These are phyloP conservation scores for Ictidomys tridecemlineatus DNA, from an alignment of 2,113 vertebrate species.

Conservation along the genomic window DNA sequence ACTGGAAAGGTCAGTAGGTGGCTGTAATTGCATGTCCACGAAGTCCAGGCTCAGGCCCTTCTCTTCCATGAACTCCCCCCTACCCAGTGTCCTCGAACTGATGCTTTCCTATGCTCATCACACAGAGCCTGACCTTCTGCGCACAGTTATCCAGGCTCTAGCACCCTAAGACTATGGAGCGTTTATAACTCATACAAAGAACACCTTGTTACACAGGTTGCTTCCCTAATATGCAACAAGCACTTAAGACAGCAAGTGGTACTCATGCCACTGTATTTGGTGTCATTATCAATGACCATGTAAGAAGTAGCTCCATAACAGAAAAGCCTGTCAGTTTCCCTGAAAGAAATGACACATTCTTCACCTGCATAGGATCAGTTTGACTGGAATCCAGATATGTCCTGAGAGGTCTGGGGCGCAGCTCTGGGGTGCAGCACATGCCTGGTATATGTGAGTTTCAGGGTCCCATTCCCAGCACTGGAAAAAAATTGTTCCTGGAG, in stretches of 20 bases:
- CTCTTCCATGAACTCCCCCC: not conserved
- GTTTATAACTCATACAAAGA: not conserved
- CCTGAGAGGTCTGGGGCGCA: not conserved
- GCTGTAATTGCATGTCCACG: not conserved
- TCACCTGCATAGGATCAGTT: not conserved
- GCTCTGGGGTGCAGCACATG: not conserved
- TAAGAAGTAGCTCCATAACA: not conserved
- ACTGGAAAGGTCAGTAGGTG: not conserved
- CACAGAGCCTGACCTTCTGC: not conserved
- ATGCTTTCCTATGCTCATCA: not conserved
- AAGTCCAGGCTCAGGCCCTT: not conserved
- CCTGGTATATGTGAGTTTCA: not conserved
- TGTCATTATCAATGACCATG: not conserved
- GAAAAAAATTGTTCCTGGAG: not conserved
- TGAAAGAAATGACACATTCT: not conserved
- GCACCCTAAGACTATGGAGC: not conserved
- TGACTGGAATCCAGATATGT: not conserved
- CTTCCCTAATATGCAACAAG: conserved; percentile 26
- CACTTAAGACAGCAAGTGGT: conserved; percentile 11
- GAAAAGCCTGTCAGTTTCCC: not conserved
- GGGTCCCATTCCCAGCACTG: not conserved
- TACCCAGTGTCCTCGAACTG: not conserved
- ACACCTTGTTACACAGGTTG: not conserved
- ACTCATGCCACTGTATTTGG: not conserved
- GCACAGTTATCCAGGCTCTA: not conserved